phyloP scores from a whole-genome alignment of 2,797 vertebrate genomes.

The Acrocephalus scirpaceus region DNA sequence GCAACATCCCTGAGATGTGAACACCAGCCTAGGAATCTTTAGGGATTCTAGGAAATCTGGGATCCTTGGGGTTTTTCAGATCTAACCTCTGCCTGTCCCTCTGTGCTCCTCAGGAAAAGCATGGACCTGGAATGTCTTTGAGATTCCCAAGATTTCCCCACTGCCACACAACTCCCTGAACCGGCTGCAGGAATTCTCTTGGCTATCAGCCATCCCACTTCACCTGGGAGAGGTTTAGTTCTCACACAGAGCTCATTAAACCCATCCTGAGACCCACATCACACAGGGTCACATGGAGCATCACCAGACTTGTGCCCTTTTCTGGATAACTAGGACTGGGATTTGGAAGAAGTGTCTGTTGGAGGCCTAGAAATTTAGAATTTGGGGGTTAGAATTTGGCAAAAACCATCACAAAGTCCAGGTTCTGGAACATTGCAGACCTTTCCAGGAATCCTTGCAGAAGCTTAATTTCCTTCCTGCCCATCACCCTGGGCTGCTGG shows the following conservation, averaged over 20 bases:
- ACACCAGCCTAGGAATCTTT: neutral
- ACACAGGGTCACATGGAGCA: neutral
- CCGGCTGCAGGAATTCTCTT: neutral
- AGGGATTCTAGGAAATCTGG: neutral
- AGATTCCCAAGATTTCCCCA: neutral
- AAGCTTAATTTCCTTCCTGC: neutral
- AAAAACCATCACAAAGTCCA: no score
- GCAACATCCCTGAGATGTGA: neutral
- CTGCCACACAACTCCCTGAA: no score
- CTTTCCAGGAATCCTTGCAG: neutral
- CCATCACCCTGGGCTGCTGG: neutral
- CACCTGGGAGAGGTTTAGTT: neutral
- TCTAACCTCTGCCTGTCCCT: neutral
- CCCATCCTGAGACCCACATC: neutral
- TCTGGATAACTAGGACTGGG: neutral
- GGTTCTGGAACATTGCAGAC: neutral
- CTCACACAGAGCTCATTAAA: fast-evolving
- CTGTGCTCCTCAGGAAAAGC: neutral
- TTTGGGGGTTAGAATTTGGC: no score
- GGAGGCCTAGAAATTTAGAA: no score
- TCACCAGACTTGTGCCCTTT: neutral
- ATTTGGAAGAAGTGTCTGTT: neutral
- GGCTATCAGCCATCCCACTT: neutral
- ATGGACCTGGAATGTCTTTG: neutral
- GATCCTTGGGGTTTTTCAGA: neutral